Base-by-base conservation (phyloP, 1,140 invertebrate genomes). In the Hermetia illucens region DNA sequence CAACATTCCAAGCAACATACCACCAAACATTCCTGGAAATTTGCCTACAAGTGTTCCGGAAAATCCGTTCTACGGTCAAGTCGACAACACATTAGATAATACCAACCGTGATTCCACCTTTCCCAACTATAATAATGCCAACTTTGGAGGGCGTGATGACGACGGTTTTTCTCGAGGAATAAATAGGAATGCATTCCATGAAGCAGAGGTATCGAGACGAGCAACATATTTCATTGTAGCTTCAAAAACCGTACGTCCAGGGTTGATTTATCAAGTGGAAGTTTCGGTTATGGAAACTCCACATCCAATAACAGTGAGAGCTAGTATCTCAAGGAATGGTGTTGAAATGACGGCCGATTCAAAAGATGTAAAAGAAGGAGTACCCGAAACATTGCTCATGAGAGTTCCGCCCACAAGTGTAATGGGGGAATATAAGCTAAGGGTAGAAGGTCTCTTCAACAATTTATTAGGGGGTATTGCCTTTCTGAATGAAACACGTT, bases 361-460 rank as follows among this genome's bases (percentile, higher is more conserved):
- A 40, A 73, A 82, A 51, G 70, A 76, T 41, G 75, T 87, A 0
- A 85, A 84, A 47, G 74, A 79, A 43, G 77, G 79, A 12, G 76
- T 86, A 3, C 83, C 82, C 0, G 85, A 90, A 61, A 81, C 81
- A 12, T 52, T 93, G 19, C 71, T 89, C 44, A 78, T 93, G 66
- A 71, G 75, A 52, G 79, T 92, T 18, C 88, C 88, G n/a, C 62
- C 77, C 0, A 90, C 83, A 1, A 80, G 81, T 44, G 76, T 83
- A 1, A 61, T 62, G 0, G 91, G 90, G 1, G 66, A 81, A 31
- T 97, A 94, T 55, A 80, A 78, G 50, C 63, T 97, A 2, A 70
- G 84, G 12, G 75, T 96, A 0, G 90, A 95, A 63, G 92, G 91
- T 1, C 74, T 81, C 37, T 87, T 86, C 53, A 79, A 89, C 43